Evolutionary conservation across 2,113 vertebrate genomes (phyloP), one percentile per base, ranked within the genome.

Genomic region (Hystrix cristata): DNA sequence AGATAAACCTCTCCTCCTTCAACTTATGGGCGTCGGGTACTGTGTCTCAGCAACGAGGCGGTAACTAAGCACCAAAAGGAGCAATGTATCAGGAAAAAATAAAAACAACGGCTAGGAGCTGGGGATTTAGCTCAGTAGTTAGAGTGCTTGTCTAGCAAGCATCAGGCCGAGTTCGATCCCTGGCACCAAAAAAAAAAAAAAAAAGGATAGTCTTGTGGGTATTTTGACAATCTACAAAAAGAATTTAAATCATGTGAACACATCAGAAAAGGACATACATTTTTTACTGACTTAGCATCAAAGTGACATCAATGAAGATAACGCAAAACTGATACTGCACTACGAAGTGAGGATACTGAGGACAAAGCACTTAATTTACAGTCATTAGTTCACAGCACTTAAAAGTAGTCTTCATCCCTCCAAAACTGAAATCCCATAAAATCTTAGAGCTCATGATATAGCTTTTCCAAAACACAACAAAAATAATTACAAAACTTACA

Each of bases 181-280:
- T 38, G 38, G 38, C 38, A 38, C 38, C 38, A 38, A 38, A 38
- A 38, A 38, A 38, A 38, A 38, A 38, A 38, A 82, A 92, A 72
- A 95, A 86, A 97, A 83, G 55, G 96, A 81, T 15, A 91, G 43
- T 81, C 38, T 60, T 29, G 14, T 82, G 34, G 46, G 25, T 76
- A 38, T 15, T 74, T 92, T 80, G 93, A 94, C 87, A 91, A 83
- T 48, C 18, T 69, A 87, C 53, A 34, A 96, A 91, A 2, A 87
- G 21, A 91, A 94, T 8, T 38, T 91, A 89, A 64, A 87, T 87
- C 57, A 80, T 23, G 46, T 9, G 5, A 86, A 60, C n/a, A 86
- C 34, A 87, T 8, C 62, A 69, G 62, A 91, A 83, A 69, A 86
- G 3, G 31, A 79, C n/a, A 64, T 72, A 81, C 59, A 81, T 85